These are phyloP conservation scores for Cephalopholis sonnerati DNA, from an alignment of 2,113 vertebrate genomes.

Conservation along the genomic window DNA sequence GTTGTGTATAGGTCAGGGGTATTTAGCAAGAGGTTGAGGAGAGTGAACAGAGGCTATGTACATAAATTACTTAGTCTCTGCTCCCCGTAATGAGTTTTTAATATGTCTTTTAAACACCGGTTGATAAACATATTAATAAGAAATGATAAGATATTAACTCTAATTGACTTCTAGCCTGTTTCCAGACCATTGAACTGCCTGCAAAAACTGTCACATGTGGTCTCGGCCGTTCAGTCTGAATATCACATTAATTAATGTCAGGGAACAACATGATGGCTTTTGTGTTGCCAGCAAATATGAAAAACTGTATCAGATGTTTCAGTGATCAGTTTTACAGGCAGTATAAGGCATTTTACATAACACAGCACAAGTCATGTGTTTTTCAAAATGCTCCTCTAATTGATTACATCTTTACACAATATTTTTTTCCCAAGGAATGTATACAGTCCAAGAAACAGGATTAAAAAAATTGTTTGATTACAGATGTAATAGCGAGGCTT, in stretches of 20 bases:
- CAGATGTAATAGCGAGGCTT: background rate
- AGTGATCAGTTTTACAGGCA: conserved; percentile 1
- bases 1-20: conserved; percentile 62
- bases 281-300: background rate
- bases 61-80: conserved; percentile 69
- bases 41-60: conserved; percentile 52
- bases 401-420: background rate
- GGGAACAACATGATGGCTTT: conserved; percentile 16
- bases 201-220: conserved; percentile 27
- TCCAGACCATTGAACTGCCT: conserved; percentile 33
- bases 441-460: background rate
- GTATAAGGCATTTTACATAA: background rate
- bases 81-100: conserved; percentile 70
- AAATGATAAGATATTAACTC: conserved; percentile 66
- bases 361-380: background rate
- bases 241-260: conserved; percentile 48
- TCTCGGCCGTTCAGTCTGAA: conserved; percentile 23
- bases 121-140: conserved; percentile 73
- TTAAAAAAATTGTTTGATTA: background rate
- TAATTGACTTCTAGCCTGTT: conserved; percentile 59
- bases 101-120: conserved; percentile 74
- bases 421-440: background rate
- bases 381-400: background rate
- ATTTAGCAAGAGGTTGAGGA: conserved; percentile 66
- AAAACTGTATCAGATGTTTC: background rate